Conservation (phyloP, 2,797 vertebrate species). For the Enoplosus armatus region DNA sequence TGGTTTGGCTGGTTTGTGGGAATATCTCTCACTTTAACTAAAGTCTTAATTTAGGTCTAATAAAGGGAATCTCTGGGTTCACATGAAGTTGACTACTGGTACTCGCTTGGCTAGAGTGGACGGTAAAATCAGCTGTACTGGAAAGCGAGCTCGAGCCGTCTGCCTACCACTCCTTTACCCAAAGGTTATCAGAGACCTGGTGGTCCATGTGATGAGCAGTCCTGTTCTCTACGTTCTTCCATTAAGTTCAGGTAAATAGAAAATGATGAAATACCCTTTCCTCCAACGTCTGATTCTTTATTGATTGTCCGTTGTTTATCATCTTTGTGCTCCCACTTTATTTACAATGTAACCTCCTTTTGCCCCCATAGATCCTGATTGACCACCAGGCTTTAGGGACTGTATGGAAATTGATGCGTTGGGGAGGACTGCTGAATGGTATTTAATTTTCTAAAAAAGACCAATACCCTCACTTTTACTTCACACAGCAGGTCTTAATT, state of each 20-base stretch:
- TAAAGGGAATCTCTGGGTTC: constrained; percentile 36
- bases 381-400: background rate
- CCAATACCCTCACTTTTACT: background rate
- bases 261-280: constrained; percentile 28
- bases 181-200: constrained; percentile 56
- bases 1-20: constrained; percentile 11
- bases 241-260: constrained; percentile 45
- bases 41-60: constrained; percentile 25
- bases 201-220: constrained; percentile 52
- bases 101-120: constrained; percentile 27
- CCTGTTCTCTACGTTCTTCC: constrained; percentile 27
- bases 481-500: background rate
- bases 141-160: constrained; percentile 47
- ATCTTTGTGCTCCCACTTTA: constrained; percentile 30
- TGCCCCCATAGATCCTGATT: background rate
- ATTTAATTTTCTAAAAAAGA: background rate
- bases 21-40: constrained; percentile 6
- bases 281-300: constrained; percentile 23
- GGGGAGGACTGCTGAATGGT: background rate
- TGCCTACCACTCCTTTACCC: constrained; percentile 38
- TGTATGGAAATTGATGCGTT: background rate
- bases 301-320: constrained; percentile 37
- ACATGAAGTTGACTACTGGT: constrained; percentile 40
- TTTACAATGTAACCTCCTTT: constrained; percentile 7
- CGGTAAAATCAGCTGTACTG: constrained; percentile 60